Evolutionary conservation across 1,140 invertebrate species (phyloP), one percentile per base, ranked within the genome.

Genomic region (Sitodiplosis mosellana): DNA sequence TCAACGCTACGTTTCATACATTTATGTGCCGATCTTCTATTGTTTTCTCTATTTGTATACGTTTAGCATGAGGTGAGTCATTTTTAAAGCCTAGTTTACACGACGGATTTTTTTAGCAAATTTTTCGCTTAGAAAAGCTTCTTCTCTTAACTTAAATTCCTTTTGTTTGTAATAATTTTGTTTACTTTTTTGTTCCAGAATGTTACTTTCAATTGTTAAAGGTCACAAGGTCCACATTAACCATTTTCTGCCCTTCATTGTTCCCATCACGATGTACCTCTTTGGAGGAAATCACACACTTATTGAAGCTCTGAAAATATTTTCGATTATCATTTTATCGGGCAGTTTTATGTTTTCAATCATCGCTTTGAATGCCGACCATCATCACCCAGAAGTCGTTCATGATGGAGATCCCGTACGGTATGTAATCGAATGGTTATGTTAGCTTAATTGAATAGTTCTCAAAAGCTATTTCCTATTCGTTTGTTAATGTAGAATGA

Each of bases 361-460:
- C 1, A 74, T 85, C 40, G 84, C 80, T 2, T 50, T 84, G 0
- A 83, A 77, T 59, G 85, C 81, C 4, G 82, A 76, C 33, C 85
- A 89, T 71, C 84, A 88, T 63, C 81, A 86, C 65, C 83, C 83
- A 0, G 72, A 83, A 22, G 79, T 85, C 46, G 86, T 84, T 59
- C 85, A 88, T 54, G 84, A 88, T 57, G 84, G 85, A 4, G 85
- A 89, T 59, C 61, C 70, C 51, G 59, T 74, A 41, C 67, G 69
- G 71, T 76, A 69, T 59, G 42, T 52, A 27, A 10, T n/a, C n/a
- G 10, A 27, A 27, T 27, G 27, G 3, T 27, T 27, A n/a, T n/a
- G n/a, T n/a, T n/a, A n/a, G n/a, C n/a, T n/a, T n/a, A n/a, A n/a
- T n/a, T n/a, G n/a, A n/a, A n/a, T n/a, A n/a, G n/a, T n/a, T n/a